Base-by-base conservation (phyloP, 2,888 invertebrate genomes). In the Caenorhabditis sp. region DNA sequence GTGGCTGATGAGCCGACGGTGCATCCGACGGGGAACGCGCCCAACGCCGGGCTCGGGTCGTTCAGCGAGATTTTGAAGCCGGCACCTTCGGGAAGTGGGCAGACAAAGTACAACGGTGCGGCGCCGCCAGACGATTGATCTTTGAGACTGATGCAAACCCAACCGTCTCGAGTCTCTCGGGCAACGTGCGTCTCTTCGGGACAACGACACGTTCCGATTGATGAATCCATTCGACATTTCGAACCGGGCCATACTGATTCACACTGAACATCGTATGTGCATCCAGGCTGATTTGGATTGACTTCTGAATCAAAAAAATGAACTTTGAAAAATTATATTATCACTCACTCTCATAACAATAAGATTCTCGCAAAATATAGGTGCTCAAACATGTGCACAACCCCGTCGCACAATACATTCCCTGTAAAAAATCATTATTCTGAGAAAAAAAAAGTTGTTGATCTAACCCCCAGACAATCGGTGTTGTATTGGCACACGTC, bases 261-360 rank as follows among this genome's bases (percentile, higher is more conserved):
- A 58, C 83, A 83, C 51, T 83, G 83, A 26, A 78, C 76, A 24
- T 78, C 78, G 55, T 81, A 78, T 1, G 81, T 82, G 63, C 83
- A 83, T 21, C 83, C 83, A 0, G 83, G 77, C 62, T 82, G 79
- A 57, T 82, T 82, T 1, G 83, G 83, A 60, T 83, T 83, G 50
- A 83, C 80, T 65, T 82, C 83, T 83, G 67, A 43, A 77, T 77
- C 24, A 8, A 26, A 1, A 17, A 10, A 21, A 17, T 8, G 12
- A 6, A 4, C n/a, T 21, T 12, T n/a, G n/a, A n/a, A n/a, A 12
- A 26, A 10, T 23, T 1, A 10, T 1, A 31, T 64, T 54, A 1
- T n/a, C 26, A 61, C 75, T 64, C 53, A 81, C 82, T 81, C 61
- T 82, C 81, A 66, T 82, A 82, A 31, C 82, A 82, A 26, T 82